These are phyloP conservation scores for Neosilurus mollespiculum DNA, from an alignment of 2,797 vertebrate species.

Conservation along the genomic window DNA sequence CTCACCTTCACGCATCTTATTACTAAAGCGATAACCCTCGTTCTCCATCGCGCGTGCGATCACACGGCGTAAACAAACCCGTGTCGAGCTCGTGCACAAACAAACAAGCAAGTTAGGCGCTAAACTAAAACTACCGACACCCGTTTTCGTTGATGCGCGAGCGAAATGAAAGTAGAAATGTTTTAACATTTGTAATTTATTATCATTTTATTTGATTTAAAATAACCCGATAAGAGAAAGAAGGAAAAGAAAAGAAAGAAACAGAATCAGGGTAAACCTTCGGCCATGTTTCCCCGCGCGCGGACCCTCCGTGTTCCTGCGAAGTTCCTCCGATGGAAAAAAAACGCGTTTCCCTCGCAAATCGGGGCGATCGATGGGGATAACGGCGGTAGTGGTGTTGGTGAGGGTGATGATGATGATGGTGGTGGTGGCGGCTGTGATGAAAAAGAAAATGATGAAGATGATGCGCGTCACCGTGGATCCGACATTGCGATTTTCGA, in stretches of 20 bases:
- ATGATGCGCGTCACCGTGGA: slow-evolving; percentile 86
- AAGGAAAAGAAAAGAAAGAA: slow-evolving; percentile 66
- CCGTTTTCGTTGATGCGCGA: slow-evolving; percentile 18
- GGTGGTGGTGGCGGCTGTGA: background rate
- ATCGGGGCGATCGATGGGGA: slow-evolving; percentile 58
- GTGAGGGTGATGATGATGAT: background rate
- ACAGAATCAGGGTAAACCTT: slow-evolving; percentile 88
- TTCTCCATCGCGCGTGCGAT: background rate
- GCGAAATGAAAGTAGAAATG: slow-evolving; percentile 55
- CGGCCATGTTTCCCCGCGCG: slow-evolving; percentile 98
- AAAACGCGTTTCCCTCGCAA: slow-evolving; percentile 83
- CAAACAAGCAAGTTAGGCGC: slow-evolving; percentile 3
- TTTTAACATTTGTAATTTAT: background rate
- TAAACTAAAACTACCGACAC: background rate
- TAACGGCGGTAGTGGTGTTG: background rate
- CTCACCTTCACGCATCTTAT: slow-evolving; percentile 7
- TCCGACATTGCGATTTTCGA: slow-evolving; percentile 91
- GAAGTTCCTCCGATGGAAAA: slow-evolving; percentile 66
- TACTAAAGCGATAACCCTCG: background rate
- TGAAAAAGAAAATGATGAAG: background rate
- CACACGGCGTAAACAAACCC: slow-evolving; percentile 30
- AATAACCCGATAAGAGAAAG: slow-evolving; percentile 49
- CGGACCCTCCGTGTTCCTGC: slow-evolving; percentile 90
- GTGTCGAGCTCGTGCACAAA: background rate
- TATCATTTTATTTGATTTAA: background rate